A percentile compares a stretch with the other conserved stretches of the same genome.
Conservation (phyloP, 2,113 vertebrate genomes). For the Suncus etruscus region DNA sequence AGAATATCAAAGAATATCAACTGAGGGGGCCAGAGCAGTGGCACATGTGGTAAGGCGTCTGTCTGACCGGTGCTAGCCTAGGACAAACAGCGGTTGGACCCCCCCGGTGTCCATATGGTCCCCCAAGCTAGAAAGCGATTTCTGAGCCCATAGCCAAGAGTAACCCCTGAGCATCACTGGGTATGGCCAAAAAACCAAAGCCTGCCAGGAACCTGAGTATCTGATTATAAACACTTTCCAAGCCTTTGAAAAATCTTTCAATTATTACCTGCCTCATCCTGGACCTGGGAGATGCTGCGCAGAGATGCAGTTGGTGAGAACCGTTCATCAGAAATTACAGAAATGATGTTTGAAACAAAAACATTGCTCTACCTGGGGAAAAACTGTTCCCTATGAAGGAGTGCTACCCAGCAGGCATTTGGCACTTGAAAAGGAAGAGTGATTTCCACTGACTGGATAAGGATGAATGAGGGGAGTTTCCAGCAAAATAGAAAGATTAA, state of each 20-base stretch:
- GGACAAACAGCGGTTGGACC: no score
- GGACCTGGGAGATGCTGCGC: background rate
- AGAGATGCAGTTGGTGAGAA: background rate
- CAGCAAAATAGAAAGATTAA: background rate
- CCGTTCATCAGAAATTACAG: background rate
- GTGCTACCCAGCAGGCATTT: background rate
- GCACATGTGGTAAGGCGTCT: no score
- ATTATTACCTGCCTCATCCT: background rate
- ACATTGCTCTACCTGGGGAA: background rate
- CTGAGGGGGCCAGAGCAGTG: no score
- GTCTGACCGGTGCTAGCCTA: no score
- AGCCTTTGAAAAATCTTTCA: background rate
- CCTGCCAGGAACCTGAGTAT: background rate
- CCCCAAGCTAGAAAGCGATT: no score
- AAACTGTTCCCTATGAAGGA: background rate
- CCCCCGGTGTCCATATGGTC: no score
- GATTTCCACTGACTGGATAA: background rate
- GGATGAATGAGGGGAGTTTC: background rate
- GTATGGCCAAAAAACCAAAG: no score
- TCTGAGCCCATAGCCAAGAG: no score
- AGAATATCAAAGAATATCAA: no score
- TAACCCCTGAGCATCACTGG: no score
- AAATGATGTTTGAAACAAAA: constrained; percentile 3
- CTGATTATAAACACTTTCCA: background rate
- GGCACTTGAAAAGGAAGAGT: background rate